phyloP scores from a whole-genome alignment of 2,797 vertebrate genomes.

The Amniataba percoides region DNA sequence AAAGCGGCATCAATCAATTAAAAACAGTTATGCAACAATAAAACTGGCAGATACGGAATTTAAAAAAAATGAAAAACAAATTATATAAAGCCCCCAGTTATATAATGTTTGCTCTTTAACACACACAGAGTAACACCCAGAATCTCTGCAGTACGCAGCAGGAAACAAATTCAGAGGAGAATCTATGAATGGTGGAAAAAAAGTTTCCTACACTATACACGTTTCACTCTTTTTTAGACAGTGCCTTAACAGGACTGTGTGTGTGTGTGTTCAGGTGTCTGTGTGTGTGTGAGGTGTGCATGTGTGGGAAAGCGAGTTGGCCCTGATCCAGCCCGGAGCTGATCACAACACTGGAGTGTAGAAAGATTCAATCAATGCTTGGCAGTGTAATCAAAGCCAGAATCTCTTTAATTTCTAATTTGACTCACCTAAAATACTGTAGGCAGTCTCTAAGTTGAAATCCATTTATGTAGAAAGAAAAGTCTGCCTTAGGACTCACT shows the following conservation, averaged over 20 bases:
- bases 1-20: constrained; percentile 12
- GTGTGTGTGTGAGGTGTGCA: background rate
- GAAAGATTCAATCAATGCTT: constrained; percentile 57
- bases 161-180: background rate
- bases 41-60: background rate
- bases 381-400: constrained; percentile 48
- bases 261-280: background rate
- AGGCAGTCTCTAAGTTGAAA: constrained; percentile 44
- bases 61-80: background rate
- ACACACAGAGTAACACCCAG: background rate
- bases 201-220: background rate
- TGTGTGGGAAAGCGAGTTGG: constrained; percentile 1
- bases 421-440: constrained; percentile 56
- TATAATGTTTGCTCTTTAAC: background rate
- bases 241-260: background rate
- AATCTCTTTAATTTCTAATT: constrained; percentile 60
- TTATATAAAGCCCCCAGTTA: constrained; percentile 8
- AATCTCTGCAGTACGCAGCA: background rate
- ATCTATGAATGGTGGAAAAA: background rate
- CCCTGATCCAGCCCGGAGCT: constrained; percentile 17
- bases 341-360: constrained; percentile 19
- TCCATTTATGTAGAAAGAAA: constrained; percentile 50
- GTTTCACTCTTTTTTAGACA: constrained; percentile 1
- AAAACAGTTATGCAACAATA: constrained; percentile 20
- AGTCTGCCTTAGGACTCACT: constrained; percentile 27